Conservation (phyloP, 1,140 invertebrate genomes). For the Goniozus legneri region DNA sequence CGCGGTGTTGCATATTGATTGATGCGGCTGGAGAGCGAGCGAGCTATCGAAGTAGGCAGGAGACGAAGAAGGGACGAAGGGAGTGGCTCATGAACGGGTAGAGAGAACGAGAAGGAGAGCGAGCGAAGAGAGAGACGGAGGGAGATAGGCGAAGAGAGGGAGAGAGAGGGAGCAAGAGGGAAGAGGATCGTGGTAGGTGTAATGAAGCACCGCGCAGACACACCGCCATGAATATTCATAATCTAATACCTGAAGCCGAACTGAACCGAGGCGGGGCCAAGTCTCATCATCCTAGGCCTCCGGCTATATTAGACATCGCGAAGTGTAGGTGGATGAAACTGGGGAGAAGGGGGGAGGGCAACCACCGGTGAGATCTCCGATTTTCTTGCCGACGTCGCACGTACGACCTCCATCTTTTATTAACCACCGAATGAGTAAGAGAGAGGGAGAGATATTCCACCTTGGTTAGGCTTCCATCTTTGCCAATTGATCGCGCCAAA, state of each 20-base stretch:
- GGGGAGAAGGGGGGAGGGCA: too few species aligned
- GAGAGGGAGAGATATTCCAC: slow-evolving; percentile 11
- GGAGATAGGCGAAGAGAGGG: slow-evolving; percentile 4
- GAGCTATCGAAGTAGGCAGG: slow-evolving; percentile 12
- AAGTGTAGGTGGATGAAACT: neutral
- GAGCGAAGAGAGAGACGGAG: slow-evolving; percentile 14
- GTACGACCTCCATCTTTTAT: neutral
- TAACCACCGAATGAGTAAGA: neutral
- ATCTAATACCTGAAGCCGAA: slow-evolving; percentile 55
- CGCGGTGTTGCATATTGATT: slow-evolving; percentile 53
- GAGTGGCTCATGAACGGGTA: slow-evolving; percentile 23
- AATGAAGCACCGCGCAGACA: slow-evolving; percentile 55
- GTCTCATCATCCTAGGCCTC: slow-evolving; percentile 51
- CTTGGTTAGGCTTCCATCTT: too few species aligned
- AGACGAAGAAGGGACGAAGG: slow-evolving; percentile 18
- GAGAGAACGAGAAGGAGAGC: slow-evolving; percentile 21
- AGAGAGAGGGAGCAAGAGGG: slow-evolving; percentile 20
- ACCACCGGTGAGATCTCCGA: too few species aligned
- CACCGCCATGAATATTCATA: slow-evolving; percentile 56
- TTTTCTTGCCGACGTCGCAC: too few species aligned
- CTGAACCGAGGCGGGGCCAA: slow-evolving; percentile 25
- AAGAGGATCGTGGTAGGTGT: slow-evolving; percentile 42
- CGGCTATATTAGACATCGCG: slow-evolving; percentile 49
- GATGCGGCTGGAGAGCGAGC: slow-evolving; percentile 37
- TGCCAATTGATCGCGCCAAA: too few species aligned